Base-by-base conservation (phyloP, 2,797 vertebrate genomes). In the Schizothorax lantsangensis region DNA sequence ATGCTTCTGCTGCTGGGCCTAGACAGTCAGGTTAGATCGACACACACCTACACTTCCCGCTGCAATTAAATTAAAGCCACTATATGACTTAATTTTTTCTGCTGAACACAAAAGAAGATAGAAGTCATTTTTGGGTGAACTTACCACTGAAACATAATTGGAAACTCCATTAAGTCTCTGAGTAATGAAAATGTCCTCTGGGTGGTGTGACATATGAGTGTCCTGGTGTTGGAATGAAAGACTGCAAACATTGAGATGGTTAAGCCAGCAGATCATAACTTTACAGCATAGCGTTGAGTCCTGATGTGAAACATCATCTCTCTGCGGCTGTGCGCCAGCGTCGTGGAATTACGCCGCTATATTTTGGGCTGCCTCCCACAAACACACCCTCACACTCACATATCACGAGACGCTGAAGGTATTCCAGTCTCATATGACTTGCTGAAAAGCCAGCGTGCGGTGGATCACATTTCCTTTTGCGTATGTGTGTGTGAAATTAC, bases 1-100 rank as follows among this genome's bases (percentile, higher is more conserved):
- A 99, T 99, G 98, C 97, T 99, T 95, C 96, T 99, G 94, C 97
- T 99, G 91, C 97, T 99, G 94, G 98, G 98, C 93, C 97, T 99
- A 91, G 98, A 99, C 95, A 99, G 98, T 95, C 98, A 99, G 98
- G 98, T 99, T 85, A 74, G 96, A 73, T 33, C 40, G 19, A 33
- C 54, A 83, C 62, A 75, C 75, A 19, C 54, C 14, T 62, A 26
- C 54, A 43, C 14, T 26, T 40, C 11, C 30, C 0, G 4, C 36
- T n/a, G 33, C 52, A n/a, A 4, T 59, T 15, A 40, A 40, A 59
- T 26, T 36, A 36, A 54, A 23, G 30, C 19, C 10, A 54, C 49
- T 78, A 6, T 23, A 38, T 38, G 11, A 78, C 11, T 52, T 49
- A 1, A 17, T 49, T 19, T 21, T n/a, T 75, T 49, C 26, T 49